Evolutionary conservation across 2,113 vertebrate genomes (phyloP), one percentile per base, ranked within the genome.

Genomic region (Psephotus haematonotus): DNA sequence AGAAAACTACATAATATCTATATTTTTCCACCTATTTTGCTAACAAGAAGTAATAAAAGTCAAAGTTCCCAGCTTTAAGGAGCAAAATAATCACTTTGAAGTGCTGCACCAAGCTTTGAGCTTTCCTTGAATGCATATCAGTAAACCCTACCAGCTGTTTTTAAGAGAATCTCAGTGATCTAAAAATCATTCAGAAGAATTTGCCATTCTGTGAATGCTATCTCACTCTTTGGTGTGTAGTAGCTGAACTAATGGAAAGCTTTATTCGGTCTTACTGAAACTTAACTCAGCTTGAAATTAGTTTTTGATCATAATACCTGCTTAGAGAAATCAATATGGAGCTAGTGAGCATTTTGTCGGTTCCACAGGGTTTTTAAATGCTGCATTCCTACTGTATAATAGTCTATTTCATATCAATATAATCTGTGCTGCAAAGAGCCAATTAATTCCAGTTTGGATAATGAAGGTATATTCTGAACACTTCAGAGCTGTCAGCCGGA

Each of bases 311-410:
- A 95, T 85, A 96, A 94, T 95, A 94, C 67, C 64, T 95, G 59
- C 80, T 97, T 96, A 72, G 50, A 96, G 77, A 94, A 97, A 96
- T 97, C 89, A 97, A 92, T 95, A 93, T 9, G 14, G 93, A 96
- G 41, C 59, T 93, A 91, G 62, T 72, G 93, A 97, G 64, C 76
- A 86, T 16, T 94, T n/a, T 82, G 85, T 75, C 71, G 49, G 78
- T 96, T 84, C 72, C 72, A 39, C 59, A 57, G 78, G 84, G 47
- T 75, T 94, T 92, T 85, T 8, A 95, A 92, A 87, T 82, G 71
- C 50, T 83, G 15, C 72, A 79, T 93, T 94, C 25, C 70, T 75
- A 70, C 23, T 89, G 41, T 78, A 70, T 74, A 39, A 78, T n/a
- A 79, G 35, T 10, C 52, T 80, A 67, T 93, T 97, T 88, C 90